Evolutionary conservation across 2,888 invertebrate genomes (phyloP), one percentile per base, ranked within the genome.

Genomic region (Busseola fusca): DNA sequence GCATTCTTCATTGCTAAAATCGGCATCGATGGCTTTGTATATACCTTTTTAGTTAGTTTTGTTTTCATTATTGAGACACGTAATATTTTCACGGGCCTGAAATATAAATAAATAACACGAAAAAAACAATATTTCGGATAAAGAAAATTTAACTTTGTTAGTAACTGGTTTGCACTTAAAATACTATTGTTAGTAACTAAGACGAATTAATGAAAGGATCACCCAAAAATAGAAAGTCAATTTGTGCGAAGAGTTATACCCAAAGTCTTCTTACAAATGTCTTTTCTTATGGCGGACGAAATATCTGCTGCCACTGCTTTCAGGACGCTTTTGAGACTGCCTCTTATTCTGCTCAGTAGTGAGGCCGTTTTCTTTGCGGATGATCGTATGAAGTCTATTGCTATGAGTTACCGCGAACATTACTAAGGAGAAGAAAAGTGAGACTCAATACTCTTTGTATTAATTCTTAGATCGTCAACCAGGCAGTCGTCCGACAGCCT

Each of bases 391-490:
- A 48, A 48, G 10, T 10, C 21, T 3, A 48, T 48, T 21, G 48
- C 3, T 10, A n/a, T 48, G 21, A 21, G 21, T 48, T 48, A n/a
- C 10, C 10, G 10, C n/a, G 4, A n/a, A 48, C n/a, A 21, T n/a
- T 48, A n/a, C 10, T n/a, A 10, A 48, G 10, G 9, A 10, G 1
- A 48, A 42, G 16, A 21, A n/a, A 0, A 3, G 3, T 21, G 9
- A 34, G 1, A 16, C 6, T 48, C 3, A n/a, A 34, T 10, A n/a
- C 1, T 50, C 34, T 18, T 50, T 52, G 12, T 6, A 48, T 69
- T 75, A n/a, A n/a, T n/a, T 37, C 65, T 67, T 73, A 94, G 94
- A 94, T 73, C 92, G 92, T 6, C 92, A 92, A 69, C 78, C 84
- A 1, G 58, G 85, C 42, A 84, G 74, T 60, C 88, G 92, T 0